Evolutionary conservation across 2,113 vertebrate genomes (phyloP), one percentile per base, ranked within the genome.

Genomic region (Cheirogaleus medius): DNA sequence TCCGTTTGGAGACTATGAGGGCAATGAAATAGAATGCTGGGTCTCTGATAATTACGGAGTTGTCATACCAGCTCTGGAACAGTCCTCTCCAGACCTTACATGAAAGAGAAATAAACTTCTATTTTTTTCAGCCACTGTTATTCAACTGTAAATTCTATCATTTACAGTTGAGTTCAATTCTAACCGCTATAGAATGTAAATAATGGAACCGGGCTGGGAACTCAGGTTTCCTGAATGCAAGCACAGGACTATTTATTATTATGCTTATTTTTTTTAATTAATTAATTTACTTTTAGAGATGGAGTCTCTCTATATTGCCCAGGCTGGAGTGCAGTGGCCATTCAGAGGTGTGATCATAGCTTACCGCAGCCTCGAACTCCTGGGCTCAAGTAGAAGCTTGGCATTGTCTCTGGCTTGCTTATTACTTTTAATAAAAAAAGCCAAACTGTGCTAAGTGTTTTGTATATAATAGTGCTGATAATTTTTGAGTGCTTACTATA

Each of bases 361-460:
- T 42, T 10, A 44, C 27, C 8, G 4, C 2, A 76, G 14, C 14
- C 39, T 76, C 8, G 2, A 47, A 76, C 42, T 44, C 39, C 39
- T 73, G 25, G 69, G 73, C 27, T 76, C 39, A 29, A 42, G 15
- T 29, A 18, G 42, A 15, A 47, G 32, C 14, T 32, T 7, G 21
- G 29, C 29, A 34, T 66, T 4, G 32, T 15, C 13, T 17, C 63
- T 34, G 21, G 63, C 32, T 34, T 87, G 56, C 39, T 63, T 73
- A 91, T 71, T 92, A 82, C 1, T 87, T 78, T 93, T 93, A 93
- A 63, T 86, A 84, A 82, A 60, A 78, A 97, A 90, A 83, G 29
- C 66, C 81, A 83, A 69, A 63, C 21, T 84, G 39, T 64, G 29
- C 27, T 84, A 39, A 68, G 37, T 68, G 64, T 78, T 83, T 90